Evolutionary conservation across 1,140 invertebrate genomes (phyloP), one percentile per base, ranked within the genome.

Genomic region (Yoshiicerus persimilis): DNA sequence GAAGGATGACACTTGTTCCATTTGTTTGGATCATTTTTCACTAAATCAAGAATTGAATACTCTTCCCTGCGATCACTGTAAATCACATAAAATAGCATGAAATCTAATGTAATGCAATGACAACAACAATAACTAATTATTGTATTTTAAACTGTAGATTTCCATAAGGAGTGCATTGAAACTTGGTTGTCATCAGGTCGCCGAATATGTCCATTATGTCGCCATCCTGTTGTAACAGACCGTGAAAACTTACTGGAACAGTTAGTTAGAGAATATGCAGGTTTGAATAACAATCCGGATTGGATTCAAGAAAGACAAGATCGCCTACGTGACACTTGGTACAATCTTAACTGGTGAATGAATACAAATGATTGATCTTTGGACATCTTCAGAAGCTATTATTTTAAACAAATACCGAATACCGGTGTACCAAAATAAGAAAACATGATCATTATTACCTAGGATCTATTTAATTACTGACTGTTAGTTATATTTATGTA

Each of bases 281-380:
- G 25, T 11, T 27, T 30, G 3, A 70, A 30, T n/a, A 4, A 38
- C 6, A 36, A 32, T 36, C 20, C 16, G 38, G 75, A 80, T 36
- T 80, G 75, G 75, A 80, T 80, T 36, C 75, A 80, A 80, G 75
- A 80, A 80, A 80, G 75, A 80, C 30, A 80, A 9, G 75, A 80
- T 25, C 75, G 34, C 16, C 75, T 80, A 10, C 75, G 75, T 38
- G 75, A 80, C n/a, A 80, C 75, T 23, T 80, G 75, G 75, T 80
- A 80, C 34, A 80, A 80, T n/a, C n/a, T 80, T 23, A 80, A 38
- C 16, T 38, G 30, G 75, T 80, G 32, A 34, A 36, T 77, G 32
- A 5, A 70, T 27, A 70, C n/a, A n/a, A n/a, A n/a, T n/a, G n/a
- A n/a, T n/a, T n/a, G n/a, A n/a, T n/a, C n/a, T n/a, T n/a, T n/a